Conservation (phyloP, 2,797 vertebrate genomes). For the Etheostoma nigrum region DNA sequence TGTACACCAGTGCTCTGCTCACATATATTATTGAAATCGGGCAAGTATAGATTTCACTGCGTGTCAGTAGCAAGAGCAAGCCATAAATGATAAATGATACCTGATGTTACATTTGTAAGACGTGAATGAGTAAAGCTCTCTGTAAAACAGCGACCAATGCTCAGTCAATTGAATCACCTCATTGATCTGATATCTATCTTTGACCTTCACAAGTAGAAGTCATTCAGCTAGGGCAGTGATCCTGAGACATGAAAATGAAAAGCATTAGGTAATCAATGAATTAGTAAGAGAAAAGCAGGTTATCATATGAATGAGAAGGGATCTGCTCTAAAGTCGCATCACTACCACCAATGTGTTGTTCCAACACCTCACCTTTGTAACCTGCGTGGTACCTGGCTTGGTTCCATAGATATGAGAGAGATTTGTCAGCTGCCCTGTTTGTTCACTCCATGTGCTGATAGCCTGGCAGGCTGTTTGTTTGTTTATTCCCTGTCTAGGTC, state of each 20-base stretch:
- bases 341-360: constrained; percentile 36
- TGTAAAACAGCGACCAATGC: constrained; percentile 38
- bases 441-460: constrained; percentile 70
- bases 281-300: neutral
- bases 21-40: constrained; percentile 50
- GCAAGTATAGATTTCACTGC: constrained; percentile 33
- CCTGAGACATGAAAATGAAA: neutral
- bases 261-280: neutral
- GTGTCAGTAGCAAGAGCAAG: constrained; percentile 31
- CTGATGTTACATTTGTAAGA: constrained; percentile 35
- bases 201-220: constrained; percentile 29
- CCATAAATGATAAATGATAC: constrained; percentile 63
- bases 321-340: constrained; percentile 32
- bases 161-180: constrained; percentile 35
- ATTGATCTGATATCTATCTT: constrained; percentile 10
- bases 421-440: constrained; percentile 76
- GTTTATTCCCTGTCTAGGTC: constrained; percentile 79
- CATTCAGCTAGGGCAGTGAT: neutral
- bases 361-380: constrained; percentile 41
- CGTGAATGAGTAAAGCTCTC: constrained; percentile 33
- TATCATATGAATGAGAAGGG: neutral
- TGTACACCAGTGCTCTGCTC: constrained; percentile 17
- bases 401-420: constrained; percentile 70
- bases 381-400: constrained; percentile 60
- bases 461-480: constrained; percentile 79